Percentiles rank a stretch among this genome's conserved stretches.
phyloP scores from a whole-genome alignment of 1,140 invertebrate genomes.

The Potamilus streckersoni region DNA sequence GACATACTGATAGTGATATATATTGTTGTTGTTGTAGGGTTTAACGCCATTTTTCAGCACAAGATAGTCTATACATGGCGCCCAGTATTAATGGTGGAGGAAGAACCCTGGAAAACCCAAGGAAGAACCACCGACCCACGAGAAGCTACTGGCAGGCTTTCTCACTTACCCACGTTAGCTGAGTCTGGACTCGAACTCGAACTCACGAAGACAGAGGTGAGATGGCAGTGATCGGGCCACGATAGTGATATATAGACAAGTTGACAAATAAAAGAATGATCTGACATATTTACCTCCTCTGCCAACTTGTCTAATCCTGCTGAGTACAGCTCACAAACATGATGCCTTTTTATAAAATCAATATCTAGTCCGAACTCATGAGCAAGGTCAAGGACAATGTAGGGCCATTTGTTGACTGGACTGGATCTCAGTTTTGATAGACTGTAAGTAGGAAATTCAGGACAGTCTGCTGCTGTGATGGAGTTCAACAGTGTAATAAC shows the following conservation, averaged over 20 bases:
- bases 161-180: no score
- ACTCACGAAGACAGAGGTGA: no score
- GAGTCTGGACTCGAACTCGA: no score
- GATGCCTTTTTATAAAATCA: conserved; percentile 81
- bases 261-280: neutral
- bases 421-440: conserved; percentile 12
- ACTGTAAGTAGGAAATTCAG: conserved; percentile 11
- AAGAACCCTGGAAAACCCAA: no score
- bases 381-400: conserved; percentile 76
- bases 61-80: no score
- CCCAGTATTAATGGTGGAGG: no score
- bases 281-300: conserved; percentile 74
- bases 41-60: no score
- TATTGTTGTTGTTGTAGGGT: no score
- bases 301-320: conserved; percentile 83
- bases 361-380: conserved; percentile 84
- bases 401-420: conserved; percentile 42
- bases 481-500: conserved; percentile 36
- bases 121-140: no score
- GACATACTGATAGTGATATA: no score
- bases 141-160: no score
- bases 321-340: conserved; percentile 82
- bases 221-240: no score
- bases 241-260: neutral
- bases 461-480: neutral